These are phyloP conservation scores for Embiotoca jacksoni DNA, from an alignment of 2,113 vertebrate genomes.

Conservation along the genomic window DNA sequence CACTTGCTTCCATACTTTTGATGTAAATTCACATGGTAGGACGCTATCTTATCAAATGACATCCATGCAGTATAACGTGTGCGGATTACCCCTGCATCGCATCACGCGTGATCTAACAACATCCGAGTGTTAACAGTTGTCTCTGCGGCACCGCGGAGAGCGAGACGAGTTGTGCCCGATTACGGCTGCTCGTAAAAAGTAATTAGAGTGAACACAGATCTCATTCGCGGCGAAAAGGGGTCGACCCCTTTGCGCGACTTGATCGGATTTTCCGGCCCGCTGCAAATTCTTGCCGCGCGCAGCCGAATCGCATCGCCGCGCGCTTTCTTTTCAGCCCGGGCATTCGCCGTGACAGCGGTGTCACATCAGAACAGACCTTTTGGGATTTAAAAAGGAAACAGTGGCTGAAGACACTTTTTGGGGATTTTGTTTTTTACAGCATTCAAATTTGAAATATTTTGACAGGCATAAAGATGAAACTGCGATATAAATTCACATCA, in stretches of 20 bases:
- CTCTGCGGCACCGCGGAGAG: constrained; percentile 2
- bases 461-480: constrained; percentile 12
- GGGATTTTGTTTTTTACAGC: constrained; percentile 7
- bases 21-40: no score
- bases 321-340: constrained; percentile 1
- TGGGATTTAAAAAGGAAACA: constrained; percentile 12
- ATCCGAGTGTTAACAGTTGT: constrained; percentile 15
- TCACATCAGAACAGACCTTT: constrained; percentile 34
- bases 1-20: no score
- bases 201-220: constrained; percentile 56
- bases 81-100: neutral
- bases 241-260: constrained; percentile 32
- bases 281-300: constrained; percentile 1
- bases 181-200: constrained; percentile 33
- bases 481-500: constrained; percentile 46
- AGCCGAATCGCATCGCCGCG: constrained; percentile 2
- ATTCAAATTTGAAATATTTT: constrained; percentile 27
- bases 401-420: constrained; percentile 9
- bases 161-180: neutral
- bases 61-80: no score
- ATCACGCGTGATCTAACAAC: constrained; percentile 14
- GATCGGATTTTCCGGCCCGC: constrained; percentile 52
- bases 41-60: no score
- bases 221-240: constrained; percentile 38
- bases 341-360: constrained; percentile 9